These are phyloP conservation scores for Acleris holmiana DNA, from an alignment of 2,888 invertebrate genomes.

Conservation along the genomic window DNA sequence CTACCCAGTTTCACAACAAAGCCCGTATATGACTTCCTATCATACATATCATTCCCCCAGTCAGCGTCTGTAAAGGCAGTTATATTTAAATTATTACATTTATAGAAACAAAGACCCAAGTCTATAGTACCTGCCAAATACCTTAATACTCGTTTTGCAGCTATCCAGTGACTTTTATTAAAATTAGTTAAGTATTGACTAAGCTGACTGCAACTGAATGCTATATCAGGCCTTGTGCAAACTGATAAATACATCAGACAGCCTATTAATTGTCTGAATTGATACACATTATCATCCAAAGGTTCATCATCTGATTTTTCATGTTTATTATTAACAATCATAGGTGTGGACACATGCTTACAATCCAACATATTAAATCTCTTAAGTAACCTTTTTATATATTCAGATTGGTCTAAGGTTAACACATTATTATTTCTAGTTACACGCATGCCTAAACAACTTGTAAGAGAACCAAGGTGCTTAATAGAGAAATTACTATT, in stretches of 20 bases:
- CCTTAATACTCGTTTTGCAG: conserved; percentile 13
- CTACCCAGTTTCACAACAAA: conserved; percentile 10
- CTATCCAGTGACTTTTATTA: conserved; percentile 10
- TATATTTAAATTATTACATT: neutral
- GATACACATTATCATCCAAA: conserved; percentile 24
- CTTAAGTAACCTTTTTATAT: neutral
- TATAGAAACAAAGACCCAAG: conserved; percentile 11
- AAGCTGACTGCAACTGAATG: conserved; percentile 17
- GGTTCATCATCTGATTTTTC: conserved; percentile 7
- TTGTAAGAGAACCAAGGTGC: conserved; percentile 34
- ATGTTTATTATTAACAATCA: conserved; percentile 35
- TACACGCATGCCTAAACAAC: conserved; percentile 41
- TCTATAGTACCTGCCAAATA: conserved; percentile 14
- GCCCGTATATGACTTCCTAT: conserved; percentile 13
- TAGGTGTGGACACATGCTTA: conserved; percentile 39
- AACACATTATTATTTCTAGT: conserved; percentile 22
- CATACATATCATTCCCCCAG: conserved; percentile 12
- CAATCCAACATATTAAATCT: conserved; percentile 21
- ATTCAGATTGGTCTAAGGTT: conserved; percentile 11
- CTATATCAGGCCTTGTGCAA: conserved; percentile 10
- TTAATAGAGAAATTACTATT: conserved; percentile 22
- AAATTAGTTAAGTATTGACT: conserved; percentile 15
- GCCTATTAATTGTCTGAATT: conserved; percentile 14
- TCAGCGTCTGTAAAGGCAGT: conserved; percentile 18
- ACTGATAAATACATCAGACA: conserved; percentile 28